Evolutionary conservation across 2,797 vertebrate genomes (phyloP), one percentile per base, ranked within the genome.

Genomic region (Morelia viridis): DNA sequence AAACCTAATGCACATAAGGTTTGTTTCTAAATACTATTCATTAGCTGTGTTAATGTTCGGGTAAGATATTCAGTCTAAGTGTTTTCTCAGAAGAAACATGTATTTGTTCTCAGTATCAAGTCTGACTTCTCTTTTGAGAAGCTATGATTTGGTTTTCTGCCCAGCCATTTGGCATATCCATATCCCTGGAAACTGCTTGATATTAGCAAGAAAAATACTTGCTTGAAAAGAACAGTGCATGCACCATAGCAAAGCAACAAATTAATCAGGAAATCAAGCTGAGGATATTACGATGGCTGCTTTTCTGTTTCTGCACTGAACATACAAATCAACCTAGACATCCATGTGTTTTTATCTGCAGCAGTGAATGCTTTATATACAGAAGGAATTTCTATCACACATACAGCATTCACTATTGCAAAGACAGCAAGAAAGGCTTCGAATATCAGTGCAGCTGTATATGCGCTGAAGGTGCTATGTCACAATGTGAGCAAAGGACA

Each of bases 121-220:
- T 28, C 56, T 64, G n/a, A 19, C 12, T 76, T 85, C 65, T 19
- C 80, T 93, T 88, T 85, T 62, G 46, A 19, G 19, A 89, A 89
- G 91, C 68, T 89, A 11, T 90, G 85, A n/a, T 60, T 62, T 61
- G 58, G 68, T 93, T 90, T 93, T 94, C 91, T 95, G 92, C 88
- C 80, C 92, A 15, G 28, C 57, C 28, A 17, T 76, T 61, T 92
- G 76, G 15, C 31, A 22, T 24, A 93, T 35, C 71, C 84, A 64
- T 94, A 53, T 15, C 24, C 12, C 56, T 56, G 4, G 1, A 91
- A 89, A 91, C 11, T 91, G 90, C 87, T 22, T 93, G 46, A 94
- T 64, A n/a, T 91, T 41, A 94, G 41, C 71, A 76, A 93, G 83
- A 17, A 90, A 85, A 71, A 94, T 65, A 68, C 28, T 11, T 80